Evolutionary conservation across 2,113 vertebrate species (phyloP).

Genomic region (Ceuthmochares aereus): DNA sequence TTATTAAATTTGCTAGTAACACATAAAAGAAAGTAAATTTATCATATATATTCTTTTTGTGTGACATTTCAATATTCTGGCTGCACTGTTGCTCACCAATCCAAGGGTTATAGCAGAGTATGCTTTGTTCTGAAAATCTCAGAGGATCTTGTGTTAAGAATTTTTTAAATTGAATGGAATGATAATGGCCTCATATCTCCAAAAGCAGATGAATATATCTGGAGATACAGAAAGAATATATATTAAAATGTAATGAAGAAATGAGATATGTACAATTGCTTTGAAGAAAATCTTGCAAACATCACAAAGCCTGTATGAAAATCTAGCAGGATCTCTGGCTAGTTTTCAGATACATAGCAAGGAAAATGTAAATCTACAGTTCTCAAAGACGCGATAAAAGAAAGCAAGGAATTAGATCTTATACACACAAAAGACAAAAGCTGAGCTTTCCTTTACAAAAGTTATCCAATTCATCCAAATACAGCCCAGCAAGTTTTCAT

Average conservation of each 20-base stretch:
- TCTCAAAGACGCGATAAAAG: not conserved
- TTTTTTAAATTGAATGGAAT: not conserved
- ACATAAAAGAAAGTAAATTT: not conserved
- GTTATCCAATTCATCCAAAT: conserved; percentile 7
- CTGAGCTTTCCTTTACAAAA: conserved; percentile 24
- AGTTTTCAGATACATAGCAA: not conserved
- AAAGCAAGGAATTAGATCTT: conserved; percentile 1
- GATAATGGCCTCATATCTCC: not conserved
- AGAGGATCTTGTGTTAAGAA: not conserved
- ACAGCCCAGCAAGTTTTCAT: not conserved
- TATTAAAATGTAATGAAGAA: not conserved
- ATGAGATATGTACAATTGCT: not conserved
- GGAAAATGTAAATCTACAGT: not conserved
- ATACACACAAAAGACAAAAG: not conserved
- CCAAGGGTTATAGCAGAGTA: not conserved
- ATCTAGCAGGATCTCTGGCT: not conserved
- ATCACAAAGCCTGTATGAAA: not conserved
- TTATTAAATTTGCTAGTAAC: not conserved
- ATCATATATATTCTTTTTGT: not conserved
- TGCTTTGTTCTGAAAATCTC: not conserved
- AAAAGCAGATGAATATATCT: not conserved
- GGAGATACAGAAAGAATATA: not conserved
- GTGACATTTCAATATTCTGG: not conserved
- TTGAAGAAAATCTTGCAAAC: not conserved
- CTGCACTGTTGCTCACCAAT: not conserved